A percentile compares a stretch with the other conserved stretches of the same genome.
Conservation (phyloP, 1,140 invertebrate species). For the Pseudomyrmex dendroicus region DNA sequence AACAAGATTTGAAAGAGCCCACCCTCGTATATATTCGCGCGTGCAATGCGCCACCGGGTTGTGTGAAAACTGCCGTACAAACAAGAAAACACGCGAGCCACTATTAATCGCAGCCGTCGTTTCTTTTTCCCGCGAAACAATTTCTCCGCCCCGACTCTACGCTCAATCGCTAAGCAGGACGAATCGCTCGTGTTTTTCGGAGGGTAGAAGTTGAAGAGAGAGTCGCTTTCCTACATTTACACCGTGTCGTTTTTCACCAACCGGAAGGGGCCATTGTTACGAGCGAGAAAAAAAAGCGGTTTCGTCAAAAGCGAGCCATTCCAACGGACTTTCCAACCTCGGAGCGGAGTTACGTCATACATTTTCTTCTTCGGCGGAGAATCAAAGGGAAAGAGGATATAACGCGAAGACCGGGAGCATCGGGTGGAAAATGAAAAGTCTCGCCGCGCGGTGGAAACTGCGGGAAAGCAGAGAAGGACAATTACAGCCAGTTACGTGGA, state of each 20-base stretch:
- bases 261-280: constrained; percentile 10
- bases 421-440: constrained; percentile 71
- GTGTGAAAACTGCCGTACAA: constrained; percentile 23
- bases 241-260: neutral
- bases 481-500: constrained; percentile 64
- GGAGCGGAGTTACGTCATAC: neutral
- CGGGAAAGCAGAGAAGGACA: constrained; percentile 64
- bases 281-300: neutral
- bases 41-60: constrained; percentile 43
- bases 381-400: constrained; percentile 11
- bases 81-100: constrained; percentile 34
- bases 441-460: constrained; percentile 53
- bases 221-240: neutral
- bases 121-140: constrained; percentile 29
- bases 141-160: neutral
- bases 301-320: constrained; percentile 19
- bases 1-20: constrained; percentile 46
- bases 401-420: constrained; percentile 18
- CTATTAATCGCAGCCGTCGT: constrained; percentile 23
- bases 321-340: neutral
- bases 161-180: constrained; percentile 10
- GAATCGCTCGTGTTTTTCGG: constrained; percentile 4
- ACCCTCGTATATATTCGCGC: constrained; percentile 4
- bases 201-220: neutral
- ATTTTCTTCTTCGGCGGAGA: neutral